phyloP scores from a whole-genome alignment of 2,113 vertebrate genomes.

The Rhea americana region DNA sequence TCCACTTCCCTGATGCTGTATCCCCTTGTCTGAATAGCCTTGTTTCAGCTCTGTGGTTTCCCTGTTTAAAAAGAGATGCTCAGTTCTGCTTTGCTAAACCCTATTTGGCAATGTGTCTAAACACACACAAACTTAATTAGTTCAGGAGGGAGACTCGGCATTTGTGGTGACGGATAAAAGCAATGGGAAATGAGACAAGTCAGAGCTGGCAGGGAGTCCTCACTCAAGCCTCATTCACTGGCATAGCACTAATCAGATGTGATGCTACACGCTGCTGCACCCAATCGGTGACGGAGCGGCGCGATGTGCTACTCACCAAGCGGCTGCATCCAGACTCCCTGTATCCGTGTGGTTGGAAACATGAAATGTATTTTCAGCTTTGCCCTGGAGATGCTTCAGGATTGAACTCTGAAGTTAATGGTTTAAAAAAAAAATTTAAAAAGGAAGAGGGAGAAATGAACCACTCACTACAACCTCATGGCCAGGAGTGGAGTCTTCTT shows the following conservation, averaged over 20 bases:
- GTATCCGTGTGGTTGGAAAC: slow-evolving; percentile 16
- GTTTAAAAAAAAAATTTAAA: slow-evolving; percentile 39
- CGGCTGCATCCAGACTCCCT: slow-evolving; percentile 14
- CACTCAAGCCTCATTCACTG: slow-evolving; percentile 66
- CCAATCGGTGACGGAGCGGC: neutral
- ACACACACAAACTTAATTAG: slow-evolving; percentile 84
- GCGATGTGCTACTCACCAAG: slow-evolving; percentile 34
- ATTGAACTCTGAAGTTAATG: slow-evolving; percentile 60
- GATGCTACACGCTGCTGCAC: slow-evolving; percentile 48
- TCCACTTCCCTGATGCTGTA: neutral
- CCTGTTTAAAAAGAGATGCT: slow-evolving; percentile 79
- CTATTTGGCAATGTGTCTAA: slow-evolving; percentile 85
- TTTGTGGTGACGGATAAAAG: slow-evolving; percentile 80
- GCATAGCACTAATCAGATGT: slow-evolving; percentile 74
- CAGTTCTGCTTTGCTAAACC: slow-evolving; percentile 85
- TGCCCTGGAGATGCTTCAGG: slow-evolving; percentile 55
- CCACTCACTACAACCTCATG: slow-evolving; percentile 21
- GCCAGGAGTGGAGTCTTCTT: slow-evolving; percentile 43
- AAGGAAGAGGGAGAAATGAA: slow-evolving; percentile 31
- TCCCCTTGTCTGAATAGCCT: neutral
- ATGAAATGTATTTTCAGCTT: slow-evolving; percentile 14
- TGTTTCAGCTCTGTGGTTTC: slow-evolving; percentile 48
- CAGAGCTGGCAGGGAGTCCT: slow-evolving; percentile 77
- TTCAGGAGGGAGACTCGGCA: slow-evolving; percentile 76
- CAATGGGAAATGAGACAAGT: slow-evolving; percentile 80